phyloP scores from a whole-genome alignment of 2,888 invertebrate species.

The Lordiphosa andalusiaca region DNA sequence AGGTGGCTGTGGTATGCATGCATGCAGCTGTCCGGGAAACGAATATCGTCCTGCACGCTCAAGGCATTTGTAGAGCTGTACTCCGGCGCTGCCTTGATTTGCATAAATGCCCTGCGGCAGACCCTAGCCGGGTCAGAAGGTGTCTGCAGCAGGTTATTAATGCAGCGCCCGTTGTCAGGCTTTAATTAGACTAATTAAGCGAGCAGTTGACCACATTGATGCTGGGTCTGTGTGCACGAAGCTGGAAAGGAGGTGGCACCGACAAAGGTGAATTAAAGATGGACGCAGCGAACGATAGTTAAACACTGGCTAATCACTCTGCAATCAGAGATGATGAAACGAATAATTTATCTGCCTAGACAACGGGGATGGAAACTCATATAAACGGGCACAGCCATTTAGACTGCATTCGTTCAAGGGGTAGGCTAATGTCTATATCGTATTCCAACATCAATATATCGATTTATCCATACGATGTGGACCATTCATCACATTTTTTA shows the following conservation, averaged over 20 bases:
- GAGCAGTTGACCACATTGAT: constrained; percentile 26
- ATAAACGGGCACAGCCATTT: too few relatives aligned
- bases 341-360: too few relatives aligned
- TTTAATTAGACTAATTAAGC: constrained; percentile 65
- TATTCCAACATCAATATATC: too few relatives aligned
- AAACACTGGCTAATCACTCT: too few relatives aligned
- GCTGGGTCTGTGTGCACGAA: constrained; percentile 1
- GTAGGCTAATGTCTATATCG: too few relatives aligned
- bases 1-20: background rate
- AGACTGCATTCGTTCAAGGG: too few relatives aligned
- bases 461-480: too few relatives aligned
- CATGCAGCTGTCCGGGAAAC: constrained; percentile 12
- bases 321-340: too few relatives aligned
- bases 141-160: constrained; percentile 52
- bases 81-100: constrained; percentile 32
- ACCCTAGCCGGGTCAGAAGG: constrained; percentile 7
- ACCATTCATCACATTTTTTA: too few relatives aligned
- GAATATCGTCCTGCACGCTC: constrained; percentile 7
- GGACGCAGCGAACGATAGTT: background rate
- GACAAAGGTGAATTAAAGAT: constrained; percentile 2
- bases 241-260: background rate
- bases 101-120: constrained; percentile 43
- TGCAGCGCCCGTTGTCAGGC: constrained; percentile 44
- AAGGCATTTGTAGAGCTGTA: too few relatives aligned
- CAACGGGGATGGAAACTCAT: too few relatives aligned